These are phyloP conservation scores for Halocynthia roretzi DNA, from an alignment of 23 tunicate species.

Conservation along the genomic window DNA sequence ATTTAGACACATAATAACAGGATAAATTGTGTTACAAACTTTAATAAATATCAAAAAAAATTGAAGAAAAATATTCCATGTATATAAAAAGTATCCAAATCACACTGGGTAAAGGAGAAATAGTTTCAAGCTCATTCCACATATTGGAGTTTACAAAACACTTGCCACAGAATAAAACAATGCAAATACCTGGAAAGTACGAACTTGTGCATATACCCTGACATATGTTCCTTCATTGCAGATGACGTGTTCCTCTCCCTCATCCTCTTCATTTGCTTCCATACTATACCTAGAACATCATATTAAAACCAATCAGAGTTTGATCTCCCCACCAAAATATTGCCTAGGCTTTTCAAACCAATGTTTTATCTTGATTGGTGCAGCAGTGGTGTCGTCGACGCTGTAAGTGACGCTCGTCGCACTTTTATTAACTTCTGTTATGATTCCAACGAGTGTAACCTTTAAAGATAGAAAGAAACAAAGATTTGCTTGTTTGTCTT, in stretches of 20 bases:
- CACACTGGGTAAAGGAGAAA: too few relatives aligned
- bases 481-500: too few relatives aligned
- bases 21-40: too few relatives aligned
- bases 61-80: too few relatives aligned
- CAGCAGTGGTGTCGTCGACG: conserved; percentile 75
- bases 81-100: too few relatives aligned
- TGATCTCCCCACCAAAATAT: not conserved
- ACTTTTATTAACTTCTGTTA: conserved; percentile 49
- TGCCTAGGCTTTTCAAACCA: conserved; percentile 27
- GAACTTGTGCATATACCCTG: conserved; percentile 58
- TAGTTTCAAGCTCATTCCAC: too few relatives aligned
- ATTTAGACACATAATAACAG: too few relatives aligned
- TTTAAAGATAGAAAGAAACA: not conserved
- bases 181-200: conserved; percentile 64
- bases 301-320: not conserved
- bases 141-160: too few relatives aligned
- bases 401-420: conserved; percentile 74
- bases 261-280: conserved; percentile 45
- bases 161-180: too few relatives aligned
- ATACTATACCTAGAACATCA: conserved; percentile 40
- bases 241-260: conserved; percentile 6
- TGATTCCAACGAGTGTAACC: conserved; percentile 59
- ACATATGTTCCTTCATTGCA: conserved; percentile 58
- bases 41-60: too few relatives aligned
- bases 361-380: conserved; percentile 42